Evolutionary conservation across 2,888 invertebrate genomes (phyloP).

Genomic region (Cantharis nigra): DNA sequence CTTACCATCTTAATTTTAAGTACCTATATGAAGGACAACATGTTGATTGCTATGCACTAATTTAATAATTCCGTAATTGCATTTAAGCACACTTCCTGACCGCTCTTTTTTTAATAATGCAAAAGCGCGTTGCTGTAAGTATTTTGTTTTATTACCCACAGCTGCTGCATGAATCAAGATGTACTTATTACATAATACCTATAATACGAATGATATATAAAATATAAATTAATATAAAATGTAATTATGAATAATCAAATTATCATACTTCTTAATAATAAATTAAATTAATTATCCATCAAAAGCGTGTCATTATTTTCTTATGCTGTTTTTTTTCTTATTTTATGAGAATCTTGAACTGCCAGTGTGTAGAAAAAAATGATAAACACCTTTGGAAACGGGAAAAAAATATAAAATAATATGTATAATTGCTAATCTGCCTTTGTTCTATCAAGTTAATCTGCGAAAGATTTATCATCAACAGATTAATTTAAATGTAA

Average conservation of each 20-base stretch:
- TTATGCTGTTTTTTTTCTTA: not conserved
- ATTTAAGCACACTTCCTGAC: constrained; percentile 25
- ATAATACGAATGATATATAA: not conserved
- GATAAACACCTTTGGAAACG: not conserved
- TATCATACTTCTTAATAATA: not conserved
- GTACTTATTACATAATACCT: not conserved
- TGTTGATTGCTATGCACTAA: constrained; percentile 20
- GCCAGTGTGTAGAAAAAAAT: not conserved
- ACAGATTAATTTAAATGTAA: not conserved
- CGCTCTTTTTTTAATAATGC: not conserved
- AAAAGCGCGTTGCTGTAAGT: constrained; percentile 1
- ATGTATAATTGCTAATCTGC: not conserved
- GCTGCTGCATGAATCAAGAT: not conserved
- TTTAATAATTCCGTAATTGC: constrained; percentile 31
- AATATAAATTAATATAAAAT: not conserved
- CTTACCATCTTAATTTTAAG: constrained; percentile 19
- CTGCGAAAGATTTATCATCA: not conserved
- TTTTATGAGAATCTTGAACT: not conserved
- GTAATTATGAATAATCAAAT: not conserved
- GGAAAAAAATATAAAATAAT: too few species aligned
- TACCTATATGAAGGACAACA: constrained; percentile 23
- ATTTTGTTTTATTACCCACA: not conserved
- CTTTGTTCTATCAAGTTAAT: not conserved
- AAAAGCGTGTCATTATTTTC: not conserved
- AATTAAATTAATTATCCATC: not conserved